phyloP scores from a whole-genome alignment of 2,888 invertebrate genomes.

The Drosophila eohydei region DNA sequence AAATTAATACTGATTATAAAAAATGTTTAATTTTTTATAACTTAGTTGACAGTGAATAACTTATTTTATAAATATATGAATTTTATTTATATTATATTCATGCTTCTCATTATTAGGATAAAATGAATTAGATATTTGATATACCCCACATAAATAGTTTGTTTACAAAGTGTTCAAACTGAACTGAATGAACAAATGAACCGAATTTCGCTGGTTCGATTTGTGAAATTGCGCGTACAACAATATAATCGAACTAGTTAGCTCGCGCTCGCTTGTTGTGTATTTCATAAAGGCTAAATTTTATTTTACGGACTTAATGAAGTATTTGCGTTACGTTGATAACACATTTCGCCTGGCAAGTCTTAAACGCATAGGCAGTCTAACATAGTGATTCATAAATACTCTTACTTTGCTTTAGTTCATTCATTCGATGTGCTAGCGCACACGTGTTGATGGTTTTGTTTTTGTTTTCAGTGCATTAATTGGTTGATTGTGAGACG shows the following conservation, averaged over 20 bases:
- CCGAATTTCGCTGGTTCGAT: conserved; percentile 41
- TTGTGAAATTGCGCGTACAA: conserved; percentile 24
- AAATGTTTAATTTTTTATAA: neutral
- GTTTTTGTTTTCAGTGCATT: conserved; percentile 55
- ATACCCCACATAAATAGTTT: conserved; percentile 41
- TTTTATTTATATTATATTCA: neutral
- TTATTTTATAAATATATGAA: neutral
- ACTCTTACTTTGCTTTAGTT: neutral
- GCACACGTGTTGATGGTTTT: conserved; percentile 59
- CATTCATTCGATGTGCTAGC: conserved; percentile 1
- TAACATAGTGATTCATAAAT: neutral
- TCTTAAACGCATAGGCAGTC: neutral
- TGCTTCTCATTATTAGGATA: too few species aligned
- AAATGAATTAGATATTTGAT: neutral
- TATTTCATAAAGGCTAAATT: conserved; percentile 11
- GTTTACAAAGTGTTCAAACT: conserved; percentile 43
- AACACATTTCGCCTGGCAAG: conserved; percentile 50
- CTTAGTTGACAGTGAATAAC: neutral
- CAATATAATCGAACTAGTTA: conserved; percentile 38
- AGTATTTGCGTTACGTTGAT: conserved; percentile 34
- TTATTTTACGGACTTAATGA: conserved; percentile 35
- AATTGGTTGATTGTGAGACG: conserved; percentile 32
- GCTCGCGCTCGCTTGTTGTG: conserved; percentile 19
- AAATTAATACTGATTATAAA: conserved; percentile 9
- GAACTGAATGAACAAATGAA: conserved; percentile 42